Evolutionary conservation across 2,797 vertebrate genomes (phyloP), one percentile per base, ranked within the genome.

Genomic region (Anguilla megastoma): DNA sequence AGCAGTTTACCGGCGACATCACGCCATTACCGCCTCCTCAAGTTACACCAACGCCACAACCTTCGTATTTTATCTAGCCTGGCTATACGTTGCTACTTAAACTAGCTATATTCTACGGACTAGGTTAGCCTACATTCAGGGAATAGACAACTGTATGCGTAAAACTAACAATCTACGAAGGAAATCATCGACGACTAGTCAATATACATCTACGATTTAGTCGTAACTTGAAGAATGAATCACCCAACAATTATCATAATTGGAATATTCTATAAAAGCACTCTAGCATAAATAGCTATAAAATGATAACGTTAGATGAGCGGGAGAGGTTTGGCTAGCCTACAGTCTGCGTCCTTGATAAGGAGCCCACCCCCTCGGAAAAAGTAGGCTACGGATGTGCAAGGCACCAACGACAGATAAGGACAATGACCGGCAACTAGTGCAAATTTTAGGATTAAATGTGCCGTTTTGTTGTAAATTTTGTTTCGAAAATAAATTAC

Each of bases 11-110:
- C 69, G 87, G 85, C 85, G 88, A 86, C 90, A 88, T 89, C 85
- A 84, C 86, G 91, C 80, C 89, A 90, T 88, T 88, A 88, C 88
- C 91, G 88, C 91, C 90, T 89, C 91, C 89, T 90, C 86, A 56
- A 54, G 8, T 58, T 69, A 89, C 90, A 89, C 87, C 88, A 87
- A 88, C 84, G 86, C 66, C 80, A 84, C 85, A 58, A 58, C 56
- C 12, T 58, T 58, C 56, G 0, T 58, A 58, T 58, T 14, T 54
- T 54, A 54, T 10, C 12, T 92, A 89, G 79, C 83, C 36, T 41
- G 1, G 36, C 0, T 50, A 86, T 52, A 36, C n/a, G 86, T 56
- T 36, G 52, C 86, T 45, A 45, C 41, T 45, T 5, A 45, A 45
- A 45, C 4, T 45, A 58, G 50, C 36, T 80, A 82, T n/a, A 80